A percentile compares a stretch with the other conserved stretches of the same genome.
These are phyloP conservation scores for Channa maculata DNA, from an alignment of 2,113 vertebrate species.

Conservation along the genomic window DNA sequence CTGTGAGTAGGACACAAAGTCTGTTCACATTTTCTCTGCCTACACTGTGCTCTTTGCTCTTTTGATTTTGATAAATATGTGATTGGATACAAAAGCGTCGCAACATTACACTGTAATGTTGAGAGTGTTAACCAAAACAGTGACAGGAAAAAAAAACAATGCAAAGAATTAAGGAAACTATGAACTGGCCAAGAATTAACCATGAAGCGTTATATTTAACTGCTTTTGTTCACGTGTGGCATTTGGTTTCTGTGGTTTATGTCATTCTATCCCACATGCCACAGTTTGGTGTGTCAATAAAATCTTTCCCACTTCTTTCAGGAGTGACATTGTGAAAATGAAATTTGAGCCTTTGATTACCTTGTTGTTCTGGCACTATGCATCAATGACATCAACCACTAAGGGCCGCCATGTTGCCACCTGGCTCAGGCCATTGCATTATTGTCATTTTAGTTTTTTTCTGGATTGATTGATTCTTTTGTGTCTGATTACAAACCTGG, in stretches of 20 bases:
- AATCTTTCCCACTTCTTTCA: background rate
- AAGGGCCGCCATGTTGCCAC: slow-evolving; percentile 2
- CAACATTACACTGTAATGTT: too few relatives aligned
- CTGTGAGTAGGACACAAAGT: slow-evolving; percentile 5
- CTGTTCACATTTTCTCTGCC: slow-evolving; percentile 9
- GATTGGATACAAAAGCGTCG: too few relatives aligned
- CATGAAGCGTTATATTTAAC: background rate
- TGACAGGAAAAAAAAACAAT: background rate
- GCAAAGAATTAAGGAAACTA: background rate
- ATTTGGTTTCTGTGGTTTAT: slow-evolving; percentile 2
- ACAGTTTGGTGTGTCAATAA: slow-evolving; percentile 9
- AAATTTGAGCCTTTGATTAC: background rate
- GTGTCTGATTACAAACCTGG: slow-evolving; percentile 19
- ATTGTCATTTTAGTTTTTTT: background rate
- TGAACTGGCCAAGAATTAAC: background rate
- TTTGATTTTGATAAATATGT: background rate
- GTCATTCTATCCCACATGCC: background rate
- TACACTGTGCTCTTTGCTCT: slow-evolving; percentile 1
- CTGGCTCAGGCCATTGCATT: slow-evolving; percentile 20
- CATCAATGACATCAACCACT: slow-evolving; percentile 16
- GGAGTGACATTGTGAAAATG: background rate
- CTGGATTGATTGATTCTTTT: slow-evolving; percentile 11
- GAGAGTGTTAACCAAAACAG: slow-evolving; percentile 11
- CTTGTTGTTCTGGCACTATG: slow-evolving; percentile 7
- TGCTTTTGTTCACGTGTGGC: slow-evolving; percentile 13